Base-by-base conservation (phyloP, 2,888 invertebrate species). In the Tipula unca region DNA sequence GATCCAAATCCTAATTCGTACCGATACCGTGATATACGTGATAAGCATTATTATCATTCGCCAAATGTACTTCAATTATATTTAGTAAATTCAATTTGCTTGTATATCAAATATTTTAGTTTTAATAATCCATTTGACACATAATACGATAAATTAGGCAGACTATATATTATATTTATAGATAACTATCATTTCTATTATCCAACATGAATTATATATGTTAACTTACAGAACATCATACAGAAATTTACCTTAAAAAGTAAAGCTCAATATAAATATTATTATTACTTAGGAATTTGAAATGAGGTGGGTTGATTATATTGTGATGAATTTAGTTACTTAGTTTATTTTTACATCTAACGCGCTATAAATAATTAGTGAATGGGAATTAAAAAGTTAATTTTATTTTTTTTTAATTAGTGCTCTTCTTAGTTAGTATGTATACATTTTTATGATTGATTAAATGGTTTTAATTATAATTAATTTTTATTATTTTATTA, bases 281-380 rank as follows among this genome's bases (percentile, higher is more conserved):
- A 25, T 8, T 1, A 10, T 69, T 69, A 69, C 10, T 69, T 10
- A 69, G 13, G 69, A 25, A 25, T 69, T 25, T 69, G 8, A 69
- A 69, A 69, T 69, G 69, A 6, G 69, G 69, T 69, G 69, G 69
- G 69, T 69, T 69, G 69, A 69, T 69, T 25, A 69, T 69, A 69
- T 69, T 69, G 69, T 69, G 69, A 69, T 69, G 69, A 69, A 69
- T 69, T 69, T n/a, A n/a, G n/a, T n/a, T 69, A 10, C 69, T 69
- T 69, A 69, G 25, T 69, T 69, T 69, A 69, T 69, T 69, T 69
- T 69, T 69, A 69, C 69, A 69, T 69, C 25, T 69, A 48, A 69
- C 69, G 69, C 69, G 69, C 69, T 69, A 69, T 69, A 69, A 69
- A 69, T 69, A 69, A 69, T 69, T 69, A 20, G 69, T 69, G 25